Base-by-base conservation (phyloP, 2,888 invertebrate genomes). In the Mayetiola destructor region DNA sequence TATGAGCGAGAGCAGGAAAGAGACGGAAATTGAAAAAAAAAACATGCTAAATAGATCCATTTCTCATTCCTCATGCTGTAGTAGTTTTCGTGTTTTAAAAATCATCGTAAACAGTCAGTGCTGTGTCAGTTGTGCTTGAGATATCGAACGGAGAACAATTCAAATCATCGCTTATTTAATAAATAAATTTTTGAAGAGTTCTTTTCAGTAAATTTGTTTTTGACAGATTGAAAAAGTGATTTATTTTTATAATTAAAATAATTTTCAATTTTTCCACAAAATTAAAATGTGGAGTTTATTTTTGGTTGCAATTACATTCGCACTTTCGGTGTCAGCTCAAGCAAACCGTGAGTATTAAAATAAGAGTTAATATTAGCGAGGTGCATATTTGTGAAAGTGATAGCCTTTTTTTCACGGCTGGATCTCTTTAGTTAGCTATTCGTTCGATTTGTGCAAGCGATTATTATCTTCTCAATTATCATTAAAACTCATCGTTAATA, bases 241-340 rank as follows among this genome's bases (percentile, higher is more conserved):
- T 6, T 32, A 36, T 5, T 36, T 36, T 36, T 12, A 16, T 4
- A 36, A 36, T 32, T 32, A 32, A 18, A 39, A 39, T 39, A 6
- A 39, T 3, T 39, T 39, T 39, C 16, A 39, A 39, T 37, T 16
- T 37, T 37, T 37, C 4, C n/a, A 12, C 23, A 27, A 18, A 9
- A 39, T 39, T 18, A 48, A 48, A 48, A 48, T 48, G 48, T 48
- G 48, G 48, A 27, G 27, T 27, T 48, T 27, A n/a, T 27, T 48
- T n/a, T 27, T 48, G 8, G 9, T 48, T 27, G 48, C 27, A 10
- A 16, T 27, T 27, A 27, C n/a, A 27, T 48, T 27, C 27, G 48
- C 48, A n/a, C 14, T 48, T 27, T 48, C 48, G 16, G 27, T n/a
- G 2, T 48, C 48, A 27, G 48, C 48, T 3, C 5, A 21, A 42